phyloP scores from a whole-genome alignment of 2,797 vertebrate species.

The Ataeniobius toweri region DNA sequence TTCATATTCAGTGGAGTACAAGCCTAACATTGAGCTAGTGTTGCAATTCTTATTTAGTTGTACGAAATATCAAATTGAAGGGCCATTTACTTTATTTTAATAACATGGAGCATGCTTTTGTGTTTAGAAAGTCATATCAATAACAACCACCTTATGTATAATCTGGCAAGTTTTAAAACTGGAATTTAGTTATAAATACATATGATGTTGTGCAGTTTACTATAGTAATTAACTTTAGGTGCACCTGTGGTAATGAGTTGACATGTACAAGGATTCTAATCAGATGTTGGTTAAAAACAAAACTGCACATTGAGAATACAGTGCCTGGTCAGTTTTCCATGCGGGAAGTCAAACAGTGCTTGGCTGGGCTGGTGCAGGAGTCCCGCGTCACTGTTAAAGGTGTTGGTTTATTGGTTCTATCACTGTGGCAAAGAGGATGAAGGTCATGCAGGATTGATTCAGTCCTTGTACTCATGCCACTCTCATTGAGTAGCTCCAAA shows the following conservation, averaged over 20 bases:
- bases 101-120: background rate
- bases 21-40: constrained; percentile 25
- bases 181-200: background rate
- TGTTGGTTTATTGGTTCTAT: constrained; percentile 24
- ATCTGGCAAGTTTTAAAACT: background rate
- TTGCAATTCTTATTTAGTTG: constrained; percentile 33
- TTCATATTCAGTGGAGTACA: constrained; percentile 36
- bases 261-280: background rate
- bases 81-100: constrained; percentile 11
- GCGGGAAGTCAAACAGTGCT: background rate
- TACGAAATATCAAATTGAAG: constrained; percentile 4
- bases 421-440: constrained; percentile 14
- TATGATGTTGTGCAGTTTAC: background rate
- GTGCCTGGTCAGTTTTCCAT: background rate
- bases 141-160: background rate
- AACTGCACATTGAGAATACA: background rate
- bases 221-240: background rate
- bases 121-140: constrained; percentile 8
- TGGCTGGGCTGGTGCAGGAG: background rate
- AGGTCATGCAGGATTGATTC: constrained; percentile 24
- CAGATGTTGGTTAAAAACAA: background rate
- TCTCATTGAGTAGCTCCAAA: constrained; percentile 12
- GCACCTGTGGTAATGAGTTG: background rate
- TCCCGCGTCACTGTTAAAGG: background rate
- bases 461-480: constrained; percentile 12